Base-by-base conservation (phyloP, 1,140 invertebrate species). In the Belonocnema kinseyi region DNA sequence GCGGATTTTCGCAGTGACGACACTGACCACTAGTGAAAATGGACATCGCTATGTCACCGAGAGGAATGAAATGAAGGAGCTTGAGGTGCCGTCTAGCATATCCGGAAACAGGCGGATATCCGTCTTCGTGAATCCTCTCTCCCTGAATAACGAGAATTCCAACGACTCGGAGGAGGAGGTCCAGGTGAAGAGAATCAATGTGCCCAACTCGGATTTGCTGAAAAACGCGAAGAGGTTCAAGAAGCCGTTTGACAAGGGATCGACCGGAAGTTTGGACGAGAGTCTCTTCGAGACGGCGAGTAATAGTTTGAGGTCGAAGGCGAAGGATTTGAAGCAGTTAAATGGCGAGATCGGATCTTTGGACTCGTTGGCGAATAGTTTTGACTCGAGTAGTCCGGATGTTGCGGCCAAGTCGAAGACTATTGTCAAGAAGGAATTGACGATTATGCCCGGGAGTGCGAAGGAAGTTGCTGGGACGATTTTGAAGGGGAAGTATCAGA, bases 101-200 rank as follows among this genome's bases (percentile, higher is more conserved):
- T 90, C 90, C 8, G 88, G 91, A 0, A 90, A 92, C 73, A 77
- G 90, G 76, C 87, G 93, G 86, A 90, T 94, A 80, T 89, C 91
- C 73, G 88, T 94, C 78, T 93, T 93, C 90, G 90, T 92, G 1
- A 94, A 94, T 88, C 93, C 93, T 10, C 88, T 90, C 77, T 93
- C 85, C 72, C 77, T 87, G 2, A 90, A 87, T 46, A 90, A 87
- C 56, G 85, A 90, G 16, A 91, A 87, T 80, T 90, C 89, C 0
- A 88, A 83, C 16, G 90, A 91, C 40, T 90, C 88, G 0, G 88
- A 89, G 8, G 89, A 87, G 17, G 88, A 92, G 5, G 33, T 83
- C 0, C 73, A 33, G 16, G 74, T 77, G 8, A 90, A 88, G 26
- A 90, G 85, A 66, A 58, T 80, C 0, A 85, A 76, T 61, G 73